Evolutionary conservation across 2,797 vertebrate species (phyloP).

Genomic region (Brachyrhaphis roseni): DNA sequence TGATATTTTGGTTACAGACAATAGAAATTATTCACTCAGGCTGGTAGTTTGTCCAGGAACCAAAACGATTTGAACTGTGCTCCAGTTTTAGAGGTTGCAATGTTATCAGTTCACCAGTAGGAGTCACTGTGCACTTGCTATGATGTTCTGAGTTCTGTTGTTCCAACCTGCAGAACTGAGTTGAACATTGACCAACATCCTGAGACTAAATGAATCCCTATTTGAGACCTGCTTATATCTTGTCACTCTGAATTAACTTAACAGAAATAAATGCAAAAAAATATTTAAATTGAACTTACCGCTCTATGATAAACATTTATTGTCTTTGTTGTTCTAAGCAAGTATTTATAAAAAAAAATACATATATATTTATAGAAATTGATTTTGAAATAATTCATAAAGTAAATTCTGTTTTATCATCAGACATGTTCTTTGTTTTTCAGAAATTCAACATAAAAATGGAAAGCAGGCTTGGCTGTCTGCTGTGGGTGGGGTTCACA

Average conservation of each 20-base stretch:
- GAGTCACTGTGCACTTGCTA: slow-evolving; percentile 59
- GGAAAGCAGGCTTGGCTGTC: background rate
- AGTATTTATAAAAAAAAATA: background rate
- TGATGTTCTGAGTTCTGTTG: slow-evolving; percentile 2
- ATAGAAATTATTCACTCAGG: background rate
- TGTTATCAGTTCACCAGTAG: slow-evolving; percentile 37
- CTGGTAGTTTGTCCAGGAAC: background rate
- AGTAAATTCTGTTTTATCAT: background rate
- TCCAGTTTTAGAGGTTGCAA: slow-evolving; percentile 25
- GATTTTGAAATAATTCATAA: background rate
- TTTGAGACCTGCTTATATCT: slow-evolving; percentile 17
- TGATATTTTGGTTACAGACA: background rate
- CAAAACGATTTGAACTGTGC: background rate
- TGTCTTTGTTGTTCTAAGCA: slow-evolving; percentile 15
- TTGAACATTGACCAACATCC: slow-evolving; percentile 53
- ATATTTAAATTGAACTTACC: slow-evolving; percentile 10
- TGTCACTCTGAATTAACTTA: slow-evolving; percentile 14
- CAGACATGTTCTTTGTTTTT: background rate
- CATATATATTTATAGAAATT: background rate
- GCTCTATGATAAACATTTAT: background rate
- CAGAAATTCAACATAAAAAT: background rate
- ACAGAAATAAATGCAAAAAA: background rate
- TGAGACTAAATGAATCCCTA: slow-evolving; percentile 36
- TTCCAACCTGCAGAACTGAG: slow-evolving; percentile 53
- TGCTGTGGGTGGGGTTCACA: slow-evolving; percentile 41